Evolutionary conservation across 2,797 vertebrate species (phyloP).

Genomic region (Decapterus maruadsi): DNA sequence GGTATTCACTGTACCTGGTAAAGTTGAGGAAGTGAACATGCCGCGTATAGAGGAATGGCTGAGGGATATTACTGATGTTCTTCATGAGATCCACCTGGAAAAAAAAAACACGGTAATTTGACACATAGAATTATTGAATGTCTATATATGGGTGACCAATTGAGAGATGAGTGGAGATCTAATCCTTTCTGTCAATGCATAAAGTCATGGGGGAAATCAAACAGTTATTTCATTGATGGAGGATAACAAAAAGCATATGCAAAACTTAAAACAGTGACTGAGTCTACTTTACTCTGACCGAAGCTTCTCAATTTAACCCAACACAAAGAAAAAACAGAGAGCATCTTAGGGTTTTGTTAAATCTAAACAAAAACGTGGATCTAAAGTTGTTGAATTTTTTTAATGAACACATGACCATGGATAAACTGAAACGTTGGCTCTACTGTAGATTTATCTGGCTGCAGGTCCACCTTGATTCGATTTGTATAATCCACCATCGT

Average conservation of each 20-base stretch:
- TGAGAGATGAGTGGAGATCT: background rate
- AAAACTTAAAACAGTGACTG: background rate
- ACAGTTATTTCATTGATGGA: slow-evolving; percentile 11
- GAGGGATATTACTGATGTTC: slow-evolving; percentile 96
- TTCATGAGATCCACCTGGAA: slow-evolving; percentile 95
- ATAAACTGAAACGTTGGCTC: slow-evolving; percentile 7
- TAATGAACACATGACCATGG: background rate
- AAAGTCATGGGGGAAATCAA: slow-evolving; percentile 26
- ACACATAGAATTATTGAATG: background rate
- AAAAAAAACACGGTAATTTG: background rate
- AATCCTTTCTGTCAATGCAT: background rate
- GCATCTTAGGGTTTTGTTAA: background rate
- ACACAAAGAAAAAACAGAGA: background rate
- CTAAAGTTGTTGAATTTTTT: background rate
- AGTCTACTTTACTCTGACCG: background rate
- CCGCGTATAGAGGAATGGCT: slow-evolving; percentile 97
- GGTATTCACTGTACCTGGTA: slow-evolving; percentile 86
- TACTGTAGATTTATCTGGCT: slow-evolving; percentile 1
- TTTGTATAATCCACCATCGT: slow-evolving; percentile 28
- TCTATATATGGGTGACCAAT: background rate
- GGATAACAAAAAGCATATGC: slow-evolving; percentile 35
- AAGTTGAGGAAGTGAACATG: slow-evolving; percentile 99
- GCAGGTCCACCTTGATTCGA: slow-evolving; percentile 21
- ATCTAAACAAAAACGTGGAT: background rate
- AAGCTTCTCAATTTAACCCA: background rate